phyloP scores from a whole-genome alignment of 2,888 invertebrate genomes.

The Operophtera brumata region DNA sequence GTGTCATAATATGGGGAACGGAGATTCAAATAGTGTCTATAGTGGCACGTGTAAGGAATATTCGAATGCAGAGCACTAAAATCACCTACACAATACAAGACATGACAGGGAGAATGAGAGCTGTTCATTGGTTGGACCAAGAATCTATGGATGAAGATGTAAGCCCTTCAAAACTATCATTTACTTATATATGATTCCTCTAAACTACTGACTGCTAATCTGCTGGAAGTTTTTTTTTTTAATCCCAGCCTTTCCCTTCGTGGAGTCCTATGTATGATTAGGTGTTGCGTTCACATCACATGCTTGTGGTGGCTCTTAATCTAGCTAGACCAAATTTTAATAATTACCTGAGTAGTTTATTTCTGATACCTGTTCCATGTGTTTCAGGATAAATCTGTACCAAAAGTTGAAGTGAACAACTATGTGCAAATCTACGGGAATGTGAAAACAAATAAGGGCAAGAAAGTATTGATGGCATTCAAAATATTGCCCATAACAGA shows the following conservation, averaged over 20 bases:
- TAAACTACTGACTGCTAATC: no score
- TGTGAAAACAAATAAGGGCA: conserved; percentile 74
- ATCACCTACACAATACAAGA: conserved; percentile 77
- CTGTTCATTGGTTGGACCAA: conserved; percentile 74
- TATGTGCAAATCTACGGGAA: conserved; percentile 75
- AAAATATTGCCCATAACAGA: conserved; percentile 72
- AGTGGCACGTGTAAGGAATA: conserved; percentile 67
- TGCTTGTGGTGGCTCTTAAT: no score
- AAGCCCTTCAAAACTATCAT: conserved; percentile 19
- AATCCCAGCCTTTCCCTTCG: no score
- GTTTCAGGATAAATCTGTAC: conserved; percentile 67
- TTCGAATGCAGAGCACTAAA: conserved; percentile 73
- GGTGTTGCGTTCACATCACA: no score
- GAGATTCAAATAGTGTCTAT: conserved; percentile 73
- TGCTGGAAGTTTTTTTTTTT: no score
- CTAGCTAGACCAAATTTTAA: no score
- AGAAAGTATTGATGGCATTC: conserved; percentile 73
- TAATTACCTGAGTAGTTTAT: no score
- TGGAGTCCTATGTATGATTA: no score
- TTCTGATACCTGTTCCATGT: no score
- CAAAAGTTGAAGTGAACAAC: conserved; percentile 74
- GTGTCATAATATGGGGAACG: conserved; percentile 76
- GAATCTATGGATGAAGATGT: conserved; percentile 76
- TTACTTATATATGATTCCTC: no score
- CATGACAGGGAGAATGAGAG: conserved; percentile 75